Conservation (phyloP, 2,113 vertebrate species). For the Oxygymnocypris stewartii region DNA sequence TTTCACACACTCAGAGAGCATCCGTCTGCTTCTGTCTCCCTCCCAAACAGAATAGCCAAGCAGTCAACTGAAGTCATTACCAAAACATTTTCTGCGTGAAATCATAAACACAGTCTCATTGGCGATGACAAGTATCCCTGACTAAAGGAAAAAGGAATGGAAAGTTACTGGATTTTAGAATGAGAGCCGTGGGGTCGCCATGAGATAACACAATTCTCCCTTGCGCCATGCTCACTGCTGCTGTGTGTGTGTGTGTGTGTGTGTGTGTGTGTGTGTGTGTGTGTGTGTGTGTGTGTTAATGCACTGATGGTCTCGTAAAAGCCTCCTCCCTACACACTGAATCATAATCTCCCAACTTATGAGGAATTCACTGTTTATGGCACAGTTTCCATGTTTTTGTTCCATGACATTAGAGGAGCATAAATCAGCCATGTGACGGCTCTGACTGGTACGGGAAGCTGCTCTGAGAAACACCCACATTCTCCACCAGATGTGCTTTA, state of each 20-base stretch:
- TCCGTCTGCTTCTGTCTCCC: slow-evolving; percentile 55
- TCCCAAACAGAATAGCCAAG: slow-evolving; percentile 61
- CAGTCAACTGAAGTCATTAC: slow-evolving; percentile 54
- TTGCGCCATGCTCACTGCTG: background rate
- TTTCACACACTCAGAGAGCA: slow-evolving; percentile 75
- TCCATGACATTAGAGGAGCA: slow-evolving; percentile 83
- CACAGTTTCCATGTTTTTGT: slow-evolving; percentile 86
- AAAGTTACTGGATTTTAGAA: slow-evolving; percentile 19
- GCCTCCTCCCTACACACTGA: slow-evolving; percentile 83
- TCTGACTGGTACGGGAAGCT: slow-evolving; percentile 91
- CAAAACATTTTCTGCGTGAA: slow-evolving; percentile 42
- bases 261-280: no score
- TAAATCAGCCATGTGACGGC: slow-evolving; percentile 90
- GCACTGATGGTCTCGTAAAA: background rate
- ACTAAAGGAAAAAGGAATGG: background rate
- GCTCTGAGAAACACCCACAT: slow-evolving; percentile 83
- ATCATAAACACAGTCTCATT: slow-evolving; percentile 27
- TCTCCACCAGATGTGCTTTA: slow-evolving; percentile 84
- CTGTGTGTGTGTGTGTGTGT: no score
- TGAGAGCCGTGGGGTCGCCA: background rate
- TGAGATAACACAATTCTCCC: background rate
- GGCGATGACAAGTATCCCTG: slow-evolving; percentile 22
- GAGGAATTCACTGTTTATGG: slow-evolving; percentile 89
- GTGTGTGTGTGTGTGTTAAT: background rate
- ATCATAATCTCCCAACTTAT: slow-evolving; percentile 84